These are phyloP conservation scores for Sebastes minor DNA, from an alignment of 2,797 vertebrate genomes.

Conservation along the genomic window DNA sequence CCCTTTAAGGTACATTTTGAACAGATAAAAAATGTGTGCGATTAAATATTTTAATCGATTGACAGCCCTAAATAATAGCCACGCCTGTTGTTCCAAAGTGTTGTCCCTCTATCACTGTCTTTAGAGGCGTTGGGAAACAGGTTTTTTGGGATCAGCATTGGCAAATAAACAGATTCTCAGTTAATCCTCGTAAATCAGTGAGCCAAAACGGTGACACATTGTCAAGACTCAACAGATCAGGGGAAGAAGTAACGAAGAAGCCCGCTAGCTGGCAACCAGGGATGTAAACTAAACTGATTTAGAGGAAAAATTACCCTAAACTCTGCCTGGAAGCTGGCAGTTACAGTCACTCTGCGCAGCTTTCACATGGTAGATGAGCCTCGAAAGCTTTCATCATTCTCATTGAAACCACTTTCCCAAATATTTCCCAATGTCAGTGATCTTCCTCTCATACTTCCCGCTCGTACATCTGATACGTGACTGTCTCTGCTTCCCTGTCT, in stretches of 20 bases:
- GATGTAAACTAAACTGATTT: background rate
- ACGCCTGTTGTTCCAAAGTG: too few relatives aligned
- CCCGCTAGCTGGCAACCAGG: background rate
- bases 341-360: background rate
- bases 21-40: too few relatives aligned
- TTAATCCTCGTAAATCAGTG: background rate
- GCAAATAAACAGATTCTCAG: background rate
- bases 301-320: background rate
- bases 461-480: slow-evolving; percentile 63
- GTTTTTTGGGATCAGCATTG: background rate
- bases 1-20: fast-evolving
- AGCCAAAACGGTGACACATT: background rate
- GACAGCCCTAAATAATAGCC: too few relatives aligned
- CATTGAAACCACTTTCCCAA: slow-evolving; percentile 62
- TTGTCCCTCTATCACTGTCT: too few relatives aligned
- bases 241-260: background rate
- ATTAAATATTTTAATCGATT: too few relatives aligned
- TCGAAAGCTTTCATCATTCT: slow-evolving; percentile 50
- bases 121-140: fast-evolving
- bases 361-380: slow-evolving; percentile 10
- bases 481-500: slow-evolving; percentile 53
- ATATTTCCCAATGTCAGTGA: slow-evolving; percentile 63
- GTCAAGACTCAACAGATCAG: background rate
- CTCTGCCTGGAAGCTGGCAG: background rate
- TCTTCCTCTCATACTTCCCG: slow-evolving; percentile 57